A percentile compares a stretch with the other conserved stretches of the same genome.
Conservation (phyloP, 2,888 invertebrate genomes). For the Netelia fuscicornis region DNA sequence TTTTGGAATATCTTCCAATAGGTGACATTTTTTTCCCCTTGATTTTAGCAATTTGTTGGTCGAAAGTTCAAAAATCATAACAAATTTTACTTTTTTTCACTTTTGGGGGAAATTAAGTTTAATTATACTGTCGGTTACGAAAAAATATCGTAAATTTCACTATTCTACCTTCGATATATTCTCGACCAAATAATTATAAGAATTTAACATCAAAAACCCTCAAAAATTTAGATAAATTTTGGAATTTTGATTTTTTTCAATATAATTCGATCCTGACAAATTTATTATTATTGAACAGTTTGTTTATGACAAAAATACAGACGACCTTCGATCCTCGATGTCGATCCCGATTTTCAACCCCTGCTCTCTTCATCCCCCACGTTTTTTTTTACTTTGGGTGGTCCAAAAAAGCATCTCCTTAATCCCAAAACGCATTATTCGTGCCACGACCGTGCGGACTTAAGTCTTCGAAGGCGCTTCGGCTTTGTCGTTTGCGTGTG, state of each 20-base stretch:
- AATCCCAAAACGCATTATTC: slow-evolving; percentile 83
- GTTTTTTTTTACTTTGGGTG: slow-evolving; percentile 55
- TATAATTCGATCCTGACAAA: neutral
- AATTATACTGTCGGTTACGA: too few relatives aligned
- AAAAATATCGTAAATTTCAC: too few relatives aligned
- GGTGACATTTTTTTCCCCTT: too few relatives aligned
- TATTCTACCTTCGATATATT: too few relatives aligned
- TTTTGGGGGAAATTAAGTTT: too few relatives aligned
- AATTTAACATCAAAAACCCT: neutral
- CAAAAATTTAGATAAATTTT: neutral
- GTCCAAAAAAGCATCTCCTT: slow-evolving; percentile 71
- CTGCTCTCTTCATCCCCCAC: slow-evolving; percentile 5
- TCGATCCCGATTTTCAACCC: slow-evolving; percentile 30
- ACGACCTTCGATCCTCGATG: neutral
- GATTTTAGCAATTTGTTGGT: too few relatives aligned
- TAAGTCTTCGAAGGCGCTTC: slow-evolving; percentile 72
- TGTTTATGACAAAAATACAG: neutral
- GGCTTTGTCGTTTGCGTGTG: slow-evolving; percentile 77
- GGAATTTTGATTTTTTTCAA: neutral
- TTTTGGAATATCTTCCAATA: too few relatives aligned
- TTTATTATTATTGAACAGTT: neutral
- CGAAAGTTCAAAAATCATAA: too few relatives aligned
- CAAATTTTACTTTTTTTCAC: too few relatives aligned
- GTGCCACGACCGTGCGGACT: slow-evolving; percentile 82
- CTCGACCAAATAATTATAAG: neutral